phyloP scores from a whole-genome alignment of 2,797 vertebrate species.

The Sebastes trivittatus region DNA sequence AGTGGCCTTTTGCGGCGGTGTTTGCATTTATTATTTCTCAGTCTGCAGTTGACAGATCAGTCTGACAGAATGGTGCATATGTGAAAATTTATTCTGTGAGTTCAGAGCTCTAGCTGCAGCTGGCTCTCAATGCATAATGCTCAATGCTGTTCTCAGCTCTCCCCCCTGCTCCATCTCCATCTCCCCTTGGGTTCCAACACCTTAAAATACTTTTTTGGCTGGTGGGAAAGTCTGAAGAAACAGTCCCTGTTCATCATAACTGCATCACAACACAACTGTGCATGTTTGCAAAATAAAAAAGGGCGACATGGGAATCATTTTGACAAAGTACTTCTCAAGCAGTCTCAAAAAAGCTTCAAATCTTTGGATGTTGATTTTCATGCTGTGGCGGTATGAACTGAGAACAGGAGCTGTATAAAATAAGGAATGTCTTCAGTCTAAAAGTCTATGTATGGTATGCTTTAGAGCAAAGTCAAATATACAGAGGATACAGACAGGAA shows the following conservation, averaged over 20 bases:
- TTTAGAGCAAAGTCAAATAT: background rate
- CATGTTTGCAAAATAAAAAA: conserved; percentile 15
- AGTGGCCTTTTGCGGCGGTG: background rate
- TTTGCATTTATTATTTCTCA: conserved; percentile 21
- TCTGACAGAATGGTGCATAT: background rate
- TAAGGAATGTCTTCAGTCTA: background rate
- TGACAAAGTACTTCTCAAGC: conserved; percentile 6
- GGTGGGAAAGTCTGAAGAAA: conserved; percentile 24
- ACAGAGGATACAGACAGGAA: background rate
- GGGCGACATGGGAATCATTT: conserved; percentile 6
- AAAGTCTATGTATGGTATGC: background rate
- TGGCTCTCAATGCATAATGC: background rate
- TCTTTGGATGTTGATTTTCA: background rate
- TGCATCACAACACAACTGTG: background rate
- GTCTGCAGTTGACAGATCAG: conserved; percentile 7
- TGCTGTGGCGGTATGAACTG: background rate
- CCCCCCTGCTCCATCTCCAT: background rate
- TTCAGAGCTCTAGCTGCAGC: background rate
- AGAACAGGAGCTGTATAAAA: background rate
- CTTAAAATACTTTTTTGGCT: conserved; percentile 36
- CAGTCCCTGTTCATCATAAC: background rate
- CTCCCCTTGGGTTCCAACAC: conserved; percentile 7
- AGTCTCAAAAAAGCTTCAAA: background rate
- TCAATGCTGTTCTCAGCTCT: background rate
- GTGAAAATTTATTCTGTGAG: conserved; percentile 7